A percentile compares a stretch with the other conserved stretches of the same genome.
Evolutionary conservation across 1,140 invertebrate species (phyloP).

Genomic region (Mya arenaria): DNA sequence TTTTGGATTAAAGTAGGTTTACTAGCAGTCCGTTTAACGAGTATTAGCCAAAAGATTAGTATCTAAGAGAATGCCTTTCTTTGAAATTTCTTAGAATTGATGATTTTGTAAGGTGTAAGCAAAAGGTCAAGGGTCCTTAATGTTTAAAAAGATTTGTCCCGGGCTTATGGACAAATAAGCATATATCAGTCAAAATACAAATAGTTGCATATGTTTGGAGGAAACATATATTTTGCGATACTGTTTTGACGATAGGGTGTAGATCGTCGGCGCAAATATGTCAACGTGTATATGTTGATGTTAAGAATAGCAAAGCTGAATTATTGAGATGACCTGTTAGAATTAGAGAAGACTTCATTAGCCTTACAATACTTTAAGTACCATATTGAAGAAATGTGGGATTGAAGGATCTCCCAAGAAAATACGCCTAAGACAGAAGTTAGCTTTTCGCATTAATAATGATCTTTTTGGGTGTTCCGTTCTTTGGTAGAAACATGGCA

Average conservation of each 20-base stretch:
- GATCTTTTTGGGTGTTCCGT: constrained; percentile 10
- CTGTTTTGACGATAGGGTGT: constrained; percentile 5
- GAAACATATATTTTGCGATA: constrained; percentile 22
- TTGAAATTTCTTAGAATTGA: not conserved
- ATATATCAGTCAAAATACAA: constrained; percentile 14
- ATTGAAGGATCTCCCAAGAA: constrained; percentile 12
- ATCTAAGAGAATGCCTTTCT: not conserved
- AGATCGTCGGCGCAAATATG: constrained; percentile 3
- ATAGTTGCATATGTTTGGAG: constrained; percentile 2
- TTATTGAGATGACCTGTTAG: constrained; percentile 7
- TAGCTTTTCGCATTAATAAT: no score
- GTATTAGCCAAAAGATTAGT: not conserved
- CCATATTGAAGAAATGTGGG: not conserved
- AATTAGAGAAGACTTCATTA: not conserved
- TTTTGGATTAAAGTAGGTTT: constrained; percentile 6
- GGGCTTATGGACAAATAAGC: constrained; percentile 9
- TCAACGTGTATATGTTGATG: constrained; percentile 12
- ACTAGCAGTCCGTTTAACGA: not conserved
- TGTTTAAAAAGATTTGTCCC: constrained; percentile 5
- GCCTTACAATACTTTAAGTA: not conserved
- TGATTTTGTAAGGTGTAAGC: not conserved
- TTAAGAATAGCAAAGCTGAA: not conserved
- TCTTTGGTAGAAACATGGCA: no score
- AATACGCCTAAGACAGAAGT: not conserved
- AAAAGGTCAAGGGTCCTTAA: constrained; percentile 6